Percentiles rank a stretch among this genome's conserved stretches.
These are phyloP conservation scores for Drosophila novamexicana DNA, from an alignment of 1,140 invertebrate genomes.

Conservation along the genomic window DNA sequence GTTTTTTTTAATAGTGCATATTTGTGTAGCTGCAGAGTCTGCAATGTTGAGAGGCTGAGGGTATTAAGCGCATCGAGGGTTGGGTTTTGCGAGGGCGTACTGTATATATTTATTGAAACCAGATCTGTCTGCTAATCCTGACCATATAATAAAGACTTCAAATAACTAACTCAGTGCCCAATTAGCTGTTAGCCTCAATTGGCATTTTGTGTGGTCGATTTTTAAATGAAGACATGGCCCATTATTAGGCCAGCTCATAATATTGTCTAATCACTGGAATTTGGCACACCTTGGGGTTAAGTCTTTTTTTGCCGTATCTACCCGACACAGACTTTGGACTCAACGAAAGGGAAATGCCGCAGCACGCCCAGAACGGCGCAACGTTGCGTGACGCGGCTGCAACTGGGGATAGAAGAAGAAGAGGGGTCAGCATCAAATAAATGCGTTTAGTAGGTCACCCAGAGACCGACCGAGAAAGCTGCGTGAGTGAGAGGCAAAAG, in stretches of 20 bases:
- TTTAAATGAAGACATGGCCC: background rate
- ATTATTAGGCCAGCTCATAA: slow-evolving; percentile 27
- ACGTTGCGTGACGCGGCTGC: slow-evolving; percentile 65
- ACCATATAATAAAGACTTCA: background rate
- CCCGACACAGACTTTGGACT: slow-evolving; percentile 5
- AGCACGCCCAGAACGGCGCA: slow-evolving; percentile 70
- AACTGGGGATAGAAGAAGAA: background rate
- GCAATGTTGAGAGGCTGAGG: too few relatives aligned
- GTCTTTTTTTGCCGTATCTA: background rate
- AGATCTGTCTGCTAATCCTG: too few relatives aligned
- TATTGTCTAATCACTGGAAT: slow-evolving; percentile 50
- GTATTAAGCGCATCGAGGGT: too few relatives aligned
- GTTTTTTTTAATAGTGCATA: too few relatives aligned
- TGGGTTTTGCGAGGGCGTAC: too few relatives aligned
- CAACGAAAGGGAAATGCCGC: slow-evolving; percentile 72
- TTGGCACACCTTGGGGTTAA: slow-evolving; percentile 56
- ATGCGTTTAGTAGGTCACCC: slow-evolving; percentile 48
- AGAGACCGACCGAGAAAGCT: slow-evolving; percentile 3
- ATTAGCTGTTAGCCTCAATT: slow-evolving; percentile 7
- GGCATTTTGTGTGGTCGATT: slow-evolving; percentile 34
- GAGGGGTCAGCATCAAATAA: slow-evolving; percentile 21
- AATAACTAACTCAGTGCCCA: background rate
- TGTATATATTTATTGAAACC: too few relatives aligned
- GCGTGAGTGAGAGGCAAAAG: slow-evolving; percentile 13
- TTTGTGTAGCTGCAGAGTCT: too few relatives aligned